Evolutionary conservation across 2,797 vertebrate genomes (phyloP).

Genomic region (Fringilla coelebs): DNA sequence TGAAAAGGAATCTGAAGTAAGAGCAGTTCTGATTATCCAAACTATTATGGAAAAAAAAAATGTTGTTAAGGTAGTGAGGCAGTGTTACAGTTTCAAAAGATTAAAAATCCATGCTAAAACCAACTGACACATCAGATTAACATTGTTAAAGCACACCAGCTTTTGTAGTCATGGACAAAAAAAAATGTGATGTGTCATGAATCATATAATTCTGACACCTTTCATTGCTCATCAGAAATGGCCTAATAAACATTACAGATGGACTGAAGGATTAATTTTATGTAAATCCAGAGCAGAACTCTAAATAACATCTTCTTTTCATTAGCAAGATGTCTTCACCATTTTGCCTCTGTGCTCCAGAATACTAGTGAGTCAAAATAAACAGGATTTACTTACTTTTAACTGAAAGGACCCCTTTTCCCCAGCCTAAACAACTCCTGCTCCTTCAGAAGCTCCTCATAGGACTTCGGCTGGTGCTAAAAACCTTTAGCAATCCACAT

Average conservation of each 20-base stretch:
- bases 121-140: background rate
- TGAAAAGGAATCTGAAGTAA: background rate
- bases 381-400: background rate
- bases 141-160: background rate
- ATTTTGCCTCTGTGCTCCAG: background rate
- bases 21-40: background rate
- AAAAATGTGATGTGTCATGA: background rate
- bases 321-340: background rate
- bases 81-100: background rate
- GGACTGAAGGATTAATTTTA: constrained; percentile 19
- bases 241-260: constrained; percentile 28
- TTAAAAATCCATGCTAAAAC: constrained; percentile 10
- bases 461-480: background rate
- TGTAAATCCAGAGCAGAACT: constrained; percentile 12
- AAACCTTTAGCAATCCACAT: background rate
- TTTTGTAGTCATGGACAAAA: constrained; percentile 12
- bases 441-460: background rate
- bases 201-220: constrained; percentile 2
- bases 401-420: background rate
- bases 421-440: background rate
- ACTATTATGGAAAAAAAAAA: background rate
- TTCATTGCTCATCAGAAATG: constrained; percentile 1
- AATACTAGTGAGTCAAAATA: background rate
- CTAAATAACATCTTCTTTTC: constrained; percentile 2
- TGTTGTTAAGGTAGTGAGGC: background rate